Evolutionary conservation across 2,797 vertebrate genomes (phyloP), one percentile per base, ranked within the genome.

Genomic region (Lophotriccus pileatus): DNA sequence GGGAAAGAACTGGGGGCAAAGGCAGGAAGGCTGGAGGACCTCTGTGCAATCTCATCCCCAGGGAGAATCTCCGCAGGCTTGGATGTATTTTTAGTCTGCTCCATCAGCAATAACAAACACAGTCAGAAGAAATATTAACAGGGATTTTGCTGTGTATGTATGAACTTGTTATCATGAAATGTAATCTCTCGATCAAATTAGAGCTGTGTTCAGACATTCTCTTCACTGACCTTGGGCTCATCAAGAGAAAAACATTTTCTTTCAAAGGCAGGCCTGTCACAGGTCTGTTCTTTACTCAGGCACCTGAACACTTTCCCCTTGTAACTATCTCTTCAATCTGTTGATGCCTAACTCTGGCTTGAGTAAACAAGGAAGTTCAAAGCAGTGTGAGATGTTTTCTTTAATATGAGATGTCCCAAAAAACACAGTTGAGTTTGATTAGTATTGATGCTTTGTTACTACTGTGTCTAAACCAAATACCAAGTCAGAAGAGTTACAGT

Each of bases 41-140:
- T 76, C 70, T 91, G 86, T 68, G 49, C 60, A 74, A 24, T 82
- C 64, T 88, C 37, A 64, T 94, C 34, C 34, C 34, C 70, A 73
- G 69, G 34, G 69, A 94, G 46, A 88, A 73, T 24, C 52, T 94
- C 67, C 2, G 1, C 56, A 50, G 55, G 63, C 67, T 82, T 88
- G 60, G 59, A 73, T 66, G 37, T 87, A 78, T 95, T 95, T 95
- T 84, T 91, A 93, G 89, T 95, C 84, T 95, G 17, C 92, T 94
- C 66, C 76, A 89, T 95, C 94, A 93, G 84, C 87, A 95, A 89
- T 77, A 95, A 89, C 43, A 93, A 89, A 89, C 89, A 88, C 47
- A 81, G 75, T 70, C 72, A 89, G 50, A 86, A 94, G 76, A 76
- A 94, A 67, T 89, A 94, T 87, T 93, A 95, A 91, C 47, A 81